Conservation (phyloP, 1,140 invertebrate genomes). For the Antheraea mylitta region DNA sequence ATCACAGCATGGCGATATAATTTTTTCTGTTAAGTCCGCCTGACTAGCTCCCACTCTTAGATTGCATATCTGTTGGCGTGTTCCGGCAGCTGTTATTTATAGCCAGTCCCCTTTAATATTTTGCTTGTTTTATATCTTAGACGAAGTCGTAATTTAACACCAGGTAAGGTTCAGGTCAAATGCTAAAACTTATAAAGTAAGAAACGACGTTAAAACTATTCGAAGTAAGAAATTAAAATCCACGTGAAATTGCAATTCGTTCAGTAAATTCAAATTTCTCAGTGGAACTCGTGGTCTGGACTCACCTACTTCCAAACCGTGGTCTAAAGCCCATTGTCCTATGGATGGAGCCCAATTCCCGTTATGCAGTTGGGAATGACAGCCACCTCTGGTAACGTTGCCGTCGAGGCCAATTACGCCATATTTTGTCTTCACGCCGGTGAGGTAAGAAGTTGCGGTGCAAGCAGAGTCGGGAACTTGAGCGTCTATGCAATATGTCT, state of each 20-base stretch:
- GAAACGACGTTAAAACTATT: no score
- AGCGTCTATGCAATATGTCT: conserved; percentile 91
- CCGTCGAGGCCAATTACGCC: conserved; percentile 87
- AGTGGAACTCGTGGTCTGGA: conserved; percentile 2
- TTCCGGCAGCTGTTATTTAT: no score
- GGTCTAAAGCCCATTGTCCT: conserved; percentile 85
- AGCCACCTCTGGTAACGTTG: conserved; percentile 80
- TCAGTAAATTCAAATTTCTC: background rate
- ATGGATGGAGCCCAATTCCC: conserved; percentile 83
- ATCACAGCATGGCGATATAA: no score
- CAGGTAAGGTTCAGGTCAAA: no score
- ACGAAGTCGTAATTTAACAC: no score
- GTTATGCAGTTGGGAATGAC: conserved; percentile 78
- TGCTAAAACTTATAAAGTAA: no score
- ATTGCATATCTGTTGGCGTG: no score
- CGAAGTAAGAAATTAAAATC: no score
- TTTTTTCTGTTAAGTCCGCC: no score
- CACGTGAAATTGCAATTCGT: background rate
- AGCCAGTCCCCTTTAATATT: no score
- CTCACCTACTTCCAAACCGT: conserved; percentile 85
- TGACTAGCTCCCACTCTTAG: no score
- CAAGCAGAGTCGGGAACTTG: conserved; percentile 90
- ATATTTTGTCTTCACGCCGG: conserved; percentile 90
- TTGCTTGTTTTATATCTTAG: no score
- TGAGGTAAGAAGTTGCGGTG: conserved; percentile 89